These are phyloP conservation scores for Lanistes nyassanus DNA, from an alignment of 1,140 invertebrate species.

Conservation along the genomic window DNA sequence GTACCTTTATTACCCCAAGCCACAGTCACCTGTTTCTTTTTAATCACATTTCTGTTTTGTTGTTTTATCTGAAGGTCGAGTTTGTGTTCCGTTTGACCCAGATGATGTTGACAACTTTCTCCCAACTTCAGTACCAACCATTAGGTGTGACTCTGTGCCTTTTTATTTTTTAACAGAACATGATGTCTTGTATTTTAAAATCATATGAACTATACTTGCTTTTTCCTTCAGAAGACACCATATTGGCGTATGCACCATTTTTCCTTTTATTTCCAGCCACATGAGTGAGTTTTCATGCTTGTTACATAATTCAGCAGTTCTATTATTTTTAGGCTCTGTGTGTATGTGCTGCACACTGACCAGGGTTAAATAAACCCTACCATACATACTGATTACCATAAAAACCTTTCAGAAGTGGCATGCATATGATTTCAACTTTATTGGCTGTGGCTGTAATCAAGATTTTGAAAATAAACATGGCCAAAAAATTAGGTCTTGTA, in stretches of 20 bases:
- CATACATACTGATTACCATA: too few relatives aligned
- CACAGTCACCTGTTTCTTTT: not conserved
- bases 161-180: not conserved
- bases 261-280: not conserved
- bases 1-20: too few relatives aligned
- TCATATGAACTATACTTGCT: not conserved
- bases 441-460: too few relatives aligned
- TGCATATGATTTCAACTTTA: too few relatives aligned
- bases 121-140: conserved; percentile 80
- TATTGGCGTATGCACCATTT: not conserved
- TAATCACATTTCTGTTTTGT: not conserved
- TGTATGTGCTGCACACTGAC: not conserved
- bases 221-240: not conserved
- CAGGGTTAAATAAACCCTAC: not conserved
- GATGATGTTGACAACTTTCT: conserved; percentile 80
- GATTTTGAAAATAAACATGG: too few relatives aligned
- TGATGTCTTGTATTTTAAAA: not conserved
- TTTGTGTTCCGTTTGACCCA: conserved; percentile 88
- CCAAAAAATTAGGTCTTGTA: too few relatives aligned
- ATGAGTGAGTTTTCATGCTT: not conserved
- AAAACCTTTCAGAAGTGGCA: too few relatives aligned
- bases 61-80: conserved; percentile 70
- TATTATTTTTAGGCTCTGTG: not conserved
- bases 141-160: conserved; percentile 70
- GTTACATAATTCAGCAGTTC: not conserved